phyloP scores from a whole-genome alignment of 2,113 vertebrate species.

The Neodontobutis hainanensis region DNA sequence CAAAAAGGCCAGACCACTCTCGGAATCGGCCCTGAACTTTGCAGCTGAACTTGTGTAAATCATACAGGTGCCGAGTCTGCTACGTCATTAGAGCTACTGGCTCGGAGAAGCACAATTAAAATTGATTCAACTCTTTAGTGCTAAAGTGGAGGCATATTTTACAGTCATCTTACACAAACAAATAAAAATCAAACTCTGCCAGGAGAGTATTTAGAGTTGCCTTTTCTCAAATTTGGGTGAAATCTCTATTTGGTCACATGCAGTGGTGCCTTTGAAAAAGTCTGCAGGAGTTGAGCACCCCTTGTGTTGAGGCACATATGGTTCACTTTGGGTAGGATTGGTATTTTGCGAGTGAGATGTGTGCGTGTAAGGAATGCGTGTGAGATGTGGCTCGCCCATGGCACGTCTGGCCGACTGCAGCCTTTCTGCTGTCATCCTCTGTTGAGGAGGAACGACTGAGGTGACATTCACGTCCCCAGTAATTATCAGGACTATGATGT shows the following conservation, averaged over 20 bases:
- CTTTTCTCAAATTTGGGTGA: constrained; percentile 1
- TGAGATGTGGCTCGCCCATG: constrained; percentile 14
- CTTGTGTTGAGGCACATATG: constrained; percentile 56
- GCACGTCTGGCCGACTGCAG: constrained; percentile 62
- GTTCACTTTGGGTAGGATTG: constrained; percentile 53
- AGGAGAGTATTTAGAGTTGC: neutral
- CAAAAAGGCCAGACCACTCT: constrained; percentile 2
- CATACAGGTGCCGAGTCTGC: neutral
- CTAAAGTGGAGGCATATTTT: neutral
- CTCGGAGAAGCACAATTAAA: neutral
- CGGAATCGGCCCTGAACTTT: constrained; percentile 5
- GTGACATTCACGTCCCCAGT: constrained; percentile 79
- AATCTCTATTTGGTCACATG: constrained; percentile 8
- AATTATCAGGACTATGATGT: constrained; percentile 81
- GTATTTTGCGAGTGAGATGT: constrained; percentile 35
- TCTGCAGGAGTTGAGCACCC: constrained; percentile 31
- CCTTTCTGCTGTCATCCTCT: constrained; percentile 72
- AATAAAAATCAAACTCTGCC: neutral
- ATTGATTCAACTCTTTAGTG: constrained; percentile 4
- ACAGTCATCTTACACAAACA: neutral
- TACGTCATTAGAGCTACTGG: neutral
- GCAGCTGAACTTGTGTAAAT: constrained; percentile 8
- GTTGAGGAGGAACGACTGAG: constrained; percentile 66
- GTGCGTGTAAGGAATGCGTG: constrained; percentile 14
- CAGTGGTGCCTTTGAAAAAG: constrained; percentile 5